Base-by-base conservation (phyloP, 53 echinoderm and acorn worm species). In the Stichopus horrens region DNA sequence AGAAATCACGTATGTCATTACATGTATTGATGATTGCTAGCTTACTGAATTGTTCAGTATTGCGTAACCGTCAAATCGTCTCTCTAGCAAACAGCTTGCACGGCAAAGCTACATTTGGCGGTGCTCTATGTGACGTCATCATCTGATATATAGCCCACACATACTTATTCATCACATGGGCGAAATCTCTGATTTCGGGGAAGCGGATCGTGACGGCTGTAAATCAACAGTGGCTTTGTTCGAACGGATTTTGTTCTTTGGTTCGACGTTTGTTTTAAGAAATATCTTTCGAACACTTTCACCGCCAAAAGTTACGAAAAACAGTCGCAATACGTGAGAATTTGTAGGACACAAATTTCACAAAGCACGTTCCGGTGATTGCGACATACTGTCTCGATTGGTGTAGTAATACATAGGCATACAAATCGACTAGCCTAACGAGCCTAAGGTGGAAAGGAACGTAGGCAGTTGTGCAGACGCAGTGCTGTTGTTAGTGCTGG, bases 101-200 rank as follows among this genome's bases (percentile, higher is more conserved):
- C 68, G 68, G 68, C n/a, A 67, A 75, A 63, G 14, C 63, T 63
- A 63, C 63, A 63, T 63, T 63, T 63, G 63, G 75, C 19, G 75
- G 75, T 75, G 75, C 52, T 53, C 9, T 53, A 18, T 54, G 59
- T 83, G 83, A 83, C 83, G 83, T 83, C 83, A 83, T 20, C 59
- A 59, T 18, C 7, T 18, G 37, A 75, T 22, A 75, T 37, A 75
- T 5, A 54, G 82, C 82, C 57, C 82, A 56, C 57, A 58, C 23
- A 85, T 59, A 85, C 66, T 67, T 63, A 53, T 89, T 86, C 89
- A 92, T 92, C 92, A 92, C 92, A 92, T 92, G 92, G 89, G 89
- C 89, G 92, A 92, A 92, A 92, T 89, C 77, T 52, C 13, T 7
- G 71, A 52, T 18, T 76, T 87, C 53, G 53, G 77, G 23, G 74